Percentiles rank a stretch among this genome's conserved stretches.
These are phyloP conservation scores for Rhodeus uyekii DNA, from an alignment of 2,797 vertebrate species.

Conservation along the genomic window DNA sequence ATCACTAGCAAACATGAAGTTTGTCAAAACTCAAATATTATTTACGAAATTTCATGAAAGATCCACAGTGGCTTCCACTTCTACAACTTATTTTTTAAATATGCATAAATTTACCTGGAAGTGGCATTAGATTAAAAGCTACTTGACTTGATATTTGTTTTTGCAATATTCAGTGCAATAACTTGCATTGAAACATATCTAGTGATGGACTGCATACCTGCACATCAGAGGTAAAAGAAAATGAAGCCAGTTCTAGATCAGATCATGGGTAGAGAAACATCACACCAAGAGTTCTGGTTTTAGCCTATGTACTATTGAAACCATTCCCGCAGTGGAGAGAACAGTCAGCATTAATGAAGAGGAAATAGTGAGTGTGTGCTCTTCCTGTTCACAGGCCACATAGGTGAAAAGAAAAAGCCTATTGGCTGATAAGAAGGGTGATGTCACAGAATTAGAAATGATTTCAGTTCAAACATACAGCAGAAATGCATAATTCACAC, in stretches of 20 bases:
- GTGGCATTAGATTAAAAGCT: not conserved
- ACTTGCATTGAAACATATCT: not conserved
- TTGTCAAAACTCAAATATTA: not conserved
- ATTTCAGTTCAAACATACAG: conserved; percentile 53
- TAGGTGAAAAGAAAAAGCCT: conserved; percentile 2
- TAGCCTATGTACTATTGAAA: not conserved
- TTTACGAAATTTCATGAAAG: not conserved
- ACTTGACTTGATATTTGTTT: not conserved
- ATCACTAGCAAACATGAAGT: not conserved
- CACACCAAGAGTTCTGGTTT: not conserved
- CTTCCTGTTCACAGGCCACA: not conserved
- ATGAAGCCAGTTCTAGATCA: not conserved
- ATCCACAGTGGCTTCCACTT: not conserved
- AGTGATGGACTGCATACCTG: not conserved
- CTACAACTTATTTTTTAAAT: not conserved
- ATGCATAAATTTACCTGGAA: not conserved
- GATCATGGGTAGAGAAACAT: not conserved
- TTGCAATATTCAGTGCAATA: not conserved
- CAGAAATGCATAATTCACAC: conserved; percentile 66
- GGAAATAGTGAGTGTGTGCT: not conserved
- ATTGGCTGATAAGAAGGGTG: conserved; percentile 12
- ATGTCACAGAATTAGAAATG: conserved; percentile 38
- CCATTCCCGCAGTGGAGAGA: not conserved
- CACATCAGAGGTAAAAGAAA: not conserved
- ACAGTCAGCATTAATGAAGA: not conserved